Conservation (phyloP, 2,113 vertebrate species). For the Myrmophylax atrothorax region DNA sequence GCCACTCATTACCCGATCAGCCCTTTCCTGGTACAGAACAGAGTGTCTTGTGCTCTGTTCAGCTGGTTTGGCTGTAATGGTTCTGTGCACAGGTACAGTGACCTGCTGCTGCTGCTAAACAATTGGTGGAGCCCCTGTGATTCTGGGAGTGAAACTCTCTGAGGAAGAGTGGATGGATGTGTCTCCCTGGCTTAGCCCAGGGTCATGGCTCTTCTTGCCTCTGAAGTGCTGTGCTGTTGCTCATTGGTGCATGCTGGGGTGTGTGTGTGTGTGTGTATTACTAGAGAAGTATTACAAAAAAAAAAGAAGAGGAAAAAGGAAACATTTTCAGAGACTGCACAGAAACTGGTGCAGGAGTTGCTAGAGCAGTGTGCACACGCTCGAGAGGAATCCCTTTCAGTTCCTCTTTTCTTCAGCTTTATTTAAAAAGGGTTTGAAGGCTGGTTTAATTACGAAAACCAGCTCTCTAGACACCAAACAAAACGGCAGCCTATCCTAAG, state of each 20-base stretch:
- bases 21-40: background rate
- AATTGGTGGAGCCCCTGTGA: accelerated
- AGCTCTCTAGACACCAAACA: slow-evolving; percentile 72
- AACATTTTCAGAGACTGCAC: slow-evolving; percentile 36
- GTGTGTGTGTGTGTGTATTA: background rate
- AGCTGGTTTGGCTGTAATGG: background rate
- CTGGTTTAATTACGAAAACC: slow-evolving; percentile 70
- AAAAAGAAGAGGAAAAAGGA: background rate
- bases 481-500: slow-evolving; percentile 65
- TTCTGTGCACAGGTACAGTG: background rate
- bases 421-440: slow-evolving; percentile 67
- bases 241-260: background rate
- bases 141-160: background rate
- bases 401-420: slow-evolving; percentile 69
- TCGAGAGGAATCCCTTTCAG: slow-evolving; percentile 68
- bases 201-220: background rate
- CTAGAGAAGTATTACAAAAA: background rate
- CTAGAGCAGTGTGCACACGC: slow-evolving; percentile 65
- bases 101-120: background rate
- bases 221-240: background rate
- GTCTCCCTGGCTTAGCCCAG: background rate
- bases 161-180: background rate
- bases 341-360: slow-evolving; percentile 44
- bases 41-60: background rate
- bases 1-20: background rate